Evolutionary conservation across 2,797 vertebrate genomes (phyloP).

Genomic region (Tapirus indicus): DNA sequence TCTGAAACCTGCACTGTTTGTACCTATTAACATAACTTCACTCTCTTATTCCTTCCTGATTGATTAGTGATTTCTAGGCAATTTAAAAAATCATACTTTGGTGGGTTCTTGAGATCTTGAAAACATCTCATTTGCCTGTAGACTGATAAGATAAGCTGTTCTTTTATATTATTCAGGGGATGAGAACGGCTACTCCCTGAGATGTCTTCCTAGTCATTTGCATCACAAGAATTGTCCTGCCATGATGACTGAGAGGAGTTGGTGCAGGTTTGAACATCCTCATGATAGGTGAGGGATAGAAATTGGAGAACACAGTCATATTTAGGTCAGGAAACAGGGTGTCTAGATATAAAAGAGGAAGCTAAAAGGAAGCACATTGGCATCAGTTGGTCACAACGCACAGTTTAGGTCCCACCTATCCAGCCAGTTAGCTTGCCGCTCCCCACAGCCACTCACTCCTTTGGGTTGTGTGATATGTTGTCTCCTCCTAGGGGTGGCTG

Average conservation of each 20-base stretch:
- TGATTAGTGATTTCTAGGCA: slow-evolving; percentile 30
- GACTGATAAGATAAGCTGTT: not conserved
- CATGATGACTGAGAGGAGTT: not conserved
- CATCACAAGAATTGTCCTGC: not conserved
- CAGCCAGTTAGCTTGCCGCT: not conserved
- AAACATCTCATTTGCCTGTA: slow-evolving; percentile 42
- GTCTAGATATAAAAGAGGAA: not conserved
- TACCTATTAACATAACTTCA: slow-evolving; percentile 16
- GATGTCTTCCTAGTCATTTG: not conserved
- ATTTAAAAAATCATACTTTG: not conserved
- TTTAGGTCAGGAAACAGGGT: slow-evolving; percentile 38
- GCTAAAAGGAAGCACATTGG: slow-evolving; percentile 17
- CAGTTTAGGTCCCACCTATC: not conserved
- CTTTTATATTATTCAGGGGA: slow-evolving; percentile 27
- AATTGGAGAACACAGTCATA: not conserved
- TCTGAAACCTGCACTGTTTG: slow-evolving; percentile 3
- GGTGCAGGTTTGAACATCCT: slow-evolving; percentile 16
- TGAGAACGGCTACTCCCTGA: slow-evolving; percentile 13
- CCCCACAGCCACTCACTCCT: not conserved
- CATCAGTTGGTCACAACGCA: not conserved
- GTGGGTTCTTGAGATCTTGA: not conserved
- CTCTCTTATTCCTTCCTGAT: slow-evolving; percentile 26
- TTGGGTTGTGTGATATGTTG: slow-evolving; percentile 80
- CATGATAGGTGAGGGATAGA: not conserved
- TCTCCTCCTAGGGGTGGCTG: slow-evolving; percentile 88